These are phyloP conservation scores for Caenorhabditis sp. DNA, from an alignment of 2,888 invertebrate genomes.

Conservation along the genomic window DNA sequence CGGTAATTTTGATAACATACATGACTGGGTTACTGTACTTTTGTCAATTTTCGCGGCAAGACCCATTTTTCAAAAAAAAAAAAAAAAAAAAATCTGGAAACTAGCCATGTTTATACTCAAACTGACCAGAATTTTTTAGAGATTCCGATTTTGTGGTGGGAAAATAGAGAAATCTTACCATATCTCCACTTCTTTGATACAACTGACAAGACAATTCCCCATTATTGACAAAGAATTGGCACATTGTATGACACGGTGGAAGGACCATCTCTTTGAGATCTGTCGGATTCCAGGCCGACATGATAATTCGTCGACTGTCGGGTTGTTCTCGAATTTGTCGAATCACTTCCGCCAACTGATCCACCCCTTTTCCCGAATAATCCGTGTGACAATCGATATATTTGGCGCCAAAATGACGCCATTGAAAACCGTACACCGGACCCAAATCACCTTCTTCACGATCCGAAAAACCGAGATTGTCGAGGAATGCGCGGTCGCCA, in stretches of 20 bases:
- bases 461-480: constrained; percentile 83
- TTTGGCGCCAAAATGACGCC: constrained; percentile 94
- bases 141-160: constrained; percentile 4
- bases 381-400: constrained; percentile 84
- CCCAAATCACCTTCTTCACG: constrained; percentile 93
- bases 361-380: constrained; percentile 85
- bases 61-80: too few relatives aligned
- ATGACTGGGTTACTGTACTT: too few relatives aligned
- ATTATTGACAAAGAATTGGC: constrained; percentile 87
- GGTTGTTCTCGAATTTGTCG: constrained; percentile 82
- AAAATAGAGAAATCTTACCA: constrained; percentile 76
- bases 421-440: constrained; percentile 96
- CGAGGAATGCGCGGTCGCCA: constrained; percentile 87
- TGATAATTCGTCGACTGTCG: constrained; percentile 85
- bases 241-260: constrained; percentile 93
- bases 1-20: too few relatives aligned
- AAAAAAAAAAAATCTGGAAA: too few relatives aligned
- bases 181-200: constrained; percentile 95
- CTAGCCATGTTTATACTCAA: not conserved
- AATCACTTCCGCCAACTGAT: constrained; percentile 84
- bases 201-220: constrained; percentile 87
- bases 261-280: constrained; percentile 83
- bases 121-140: not conserved
- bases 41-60: too few relatives aligned
- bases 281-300: constrained; percentile 93